phyloP scores from a whole-genome alignment of 2,888 invertebrate genomes.

The Scaptomyza flava region DNA sequence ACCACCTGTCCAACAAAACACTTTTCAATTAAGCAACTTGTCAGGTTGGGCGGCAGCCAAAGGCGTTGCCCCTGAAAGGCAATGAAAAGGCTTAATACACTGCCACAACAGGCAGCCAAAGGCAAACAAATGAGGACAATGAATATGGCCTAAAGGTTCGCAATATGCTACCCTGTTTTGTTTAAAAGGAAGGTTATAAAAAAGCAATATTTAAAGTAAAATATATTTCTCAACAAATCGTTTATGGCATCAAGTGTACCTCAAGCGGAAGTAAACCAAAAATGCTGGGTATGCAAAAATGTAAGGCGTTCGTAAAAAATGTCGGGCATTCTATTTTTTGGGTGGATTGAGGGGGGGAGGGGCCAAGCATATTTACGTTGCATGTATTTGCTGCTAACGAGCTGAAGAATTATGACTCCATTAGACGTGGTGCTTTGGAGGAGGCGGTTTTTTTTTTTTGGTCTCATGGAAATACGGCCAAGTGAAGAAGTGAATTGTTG shows the following conservation, averaged over 20 bases:
- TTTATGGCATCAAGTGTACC: neutral
- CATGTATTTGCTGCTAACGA: conserved; percentile 75
- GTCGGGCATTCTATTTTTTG: conserved; percentile 61
- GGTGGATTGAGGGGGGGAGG: conserved; percentile 2
- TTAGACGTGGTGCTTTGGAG: conserved; percentile 49
- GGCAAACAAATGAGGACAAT: conserved; percentile 15
- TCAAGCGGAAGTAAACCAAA: neutral
- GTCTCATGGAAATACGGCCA: neutral
- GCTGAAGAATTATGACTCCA: conserved; percentile 80
- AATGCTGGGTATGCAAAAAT: conserved; percentile 59
- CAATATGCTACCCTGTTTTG: conserved; percentile 13
- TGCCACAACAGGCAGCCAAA: conserved; percentile 19
- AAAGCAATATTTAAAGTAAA: too few relatives aligned
- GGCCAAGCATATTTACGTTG: conserved; percentile 70
- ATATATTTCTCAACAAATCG: too few relatives aligned
- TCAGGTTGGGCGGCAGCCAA: conserved; percentile 51
- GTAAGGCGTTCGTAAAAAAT: conserved; percentile 60
- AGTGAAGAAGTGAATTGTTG: neutral
- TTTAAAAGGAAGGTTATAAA: neutral
- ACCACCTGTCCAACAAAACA: conserved; percentile 53
- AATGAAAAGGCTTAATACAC: conserved; percentile 62
- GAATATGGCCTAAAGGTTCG: neutral
- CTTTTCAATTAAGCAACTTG: conserved; percentile 79
- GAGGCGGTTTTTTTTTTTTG: conserved; percentile 6
- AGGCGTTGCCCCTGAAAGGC: conserved; percentile 34